These are phyloP conservation scores for Stegophylla sp. DNA, from an alignment of 2,888 invertebrate genomes.

Conservation along the genomic window DNA sequence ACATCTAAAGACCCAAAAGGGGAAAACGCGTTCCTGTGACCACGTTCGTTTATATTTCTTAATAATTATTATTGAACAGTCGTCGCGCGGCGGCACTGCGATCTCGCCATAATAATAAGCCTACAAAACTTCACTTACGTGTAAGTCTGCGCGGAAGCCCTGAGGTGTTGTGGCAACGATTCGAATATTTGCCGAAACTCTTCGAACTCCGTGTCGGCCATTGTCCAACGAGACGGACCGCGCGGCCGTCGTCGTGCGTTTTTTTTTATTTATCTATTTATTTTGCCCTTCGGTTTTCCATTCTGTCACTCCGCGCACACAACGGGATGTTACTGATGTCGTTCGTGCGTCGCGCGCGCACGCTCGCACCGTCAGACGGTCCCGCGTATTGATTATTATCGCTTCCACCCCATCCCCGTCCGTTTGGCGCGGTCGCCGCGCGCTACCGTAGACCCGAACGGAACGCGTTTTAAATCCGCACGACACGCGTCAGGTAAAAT, in stretches of 20 bases:
- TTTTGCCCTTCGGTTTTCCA: too few species aligned
- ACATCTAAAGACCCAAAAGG: too few species aligned
- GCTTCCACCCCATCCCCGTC: conserved; percentile 5
- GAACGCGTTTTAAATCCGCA: too few species aligned
- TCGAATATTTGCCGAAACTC: conserved; percentile 89
- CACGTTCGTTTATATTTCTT: too few species aligned
- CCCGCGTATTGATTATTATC: conserved; percentile 39
- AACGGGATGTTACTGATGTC: background rate
- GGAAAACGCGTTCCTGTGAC: too few species aligned
- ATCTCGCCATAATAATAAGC: too few species aligned
- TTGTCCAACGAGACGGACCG: conserved; percentile 63
- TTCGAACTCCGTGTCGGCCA: conserved; percentile 94
- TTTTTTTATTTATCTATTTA: too few species aligned
- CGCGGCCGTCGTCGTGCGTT: background rate
- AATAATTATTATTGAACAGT: too few species aligned
- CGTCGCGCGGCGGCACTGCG: too few species aligned
- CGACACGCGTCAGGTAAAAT: too few species aligned
- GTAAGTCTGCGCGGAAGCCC: conserved; percentile 82
- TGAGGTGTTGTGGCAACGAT: conserved; percentile 78
- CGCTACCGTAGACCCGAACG: too few species aligned
- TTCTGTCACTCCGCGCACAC: background rate
- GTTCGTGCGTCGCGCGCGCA: background rate
- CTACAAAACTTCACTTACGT: conserved; percentile 83
- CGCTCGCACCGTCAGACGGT: background rate
- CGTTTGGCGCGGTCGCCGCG: background rate